These are phyloP conservation scores for Habropoda laboriosa DNA, from an alignment of 1,140 invertebrate genomes.

Conservation along the genomic window DNA sequence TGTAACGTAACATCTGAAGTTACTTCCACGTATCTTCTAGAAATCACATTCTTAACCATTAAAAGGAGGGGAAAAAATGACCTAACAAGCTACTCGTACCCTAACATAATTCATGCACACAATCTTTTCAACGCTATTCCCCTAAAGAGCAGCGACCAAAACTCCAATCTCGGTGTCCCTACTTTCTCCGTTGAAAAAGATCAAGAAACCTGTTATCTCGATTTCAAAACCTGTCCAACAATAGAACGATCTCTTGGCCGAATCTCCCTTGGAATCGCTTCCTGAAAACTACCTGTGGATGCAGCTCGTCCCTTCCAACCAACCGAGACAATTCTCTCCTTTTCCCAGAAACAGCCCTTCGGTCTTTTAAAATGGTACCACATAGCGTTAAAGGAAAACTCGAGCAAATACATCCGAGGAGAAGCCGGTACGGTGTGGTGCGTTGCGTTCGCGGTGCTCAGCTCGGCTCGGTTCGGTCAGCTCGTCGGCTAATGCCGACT, in stretches of 20 bases:
- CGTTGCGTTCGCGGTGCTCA: conserved; percentile 42
- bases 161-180: not conserved
- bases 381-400: not conserved
- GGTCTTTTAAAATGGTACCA: too few relatives aligned
- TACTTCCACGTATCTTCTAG: too few relatives aligned
- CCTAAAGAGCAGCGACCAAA: not conserved
- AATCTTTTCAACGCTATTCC: not conserved
- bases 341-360: conserved; percentile 6
- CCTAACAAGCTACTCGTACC: not conserved
- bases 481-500: conserved; percentile 76
- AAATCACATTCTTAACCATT: not conserved
- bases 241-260: not conserved
- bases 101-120: not conserved
- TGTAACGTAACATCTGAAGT: too few relatives aligned
- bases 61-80: too few relatives aligned
- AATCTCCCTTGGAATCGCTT: not conserved
- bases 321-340: not conserved
- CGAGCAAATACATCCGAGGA: not conserved
- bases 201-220: not conserved
- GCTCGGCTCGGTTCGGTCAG: conserved; percentile 70
- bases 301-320: not conserved
- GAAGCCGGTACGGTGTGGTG: conserved; percentile 12
- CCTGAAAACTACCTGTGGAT: conserved; percentile 25
- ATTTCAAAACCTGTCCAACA: not conserved
- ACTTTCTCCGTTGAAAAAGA: not conserved